These are phyloP conservation scores for Erebia ligea DNA, from an alignment of 2,888 invertebrate genomes.

Conservation along the genomic window DNA sequence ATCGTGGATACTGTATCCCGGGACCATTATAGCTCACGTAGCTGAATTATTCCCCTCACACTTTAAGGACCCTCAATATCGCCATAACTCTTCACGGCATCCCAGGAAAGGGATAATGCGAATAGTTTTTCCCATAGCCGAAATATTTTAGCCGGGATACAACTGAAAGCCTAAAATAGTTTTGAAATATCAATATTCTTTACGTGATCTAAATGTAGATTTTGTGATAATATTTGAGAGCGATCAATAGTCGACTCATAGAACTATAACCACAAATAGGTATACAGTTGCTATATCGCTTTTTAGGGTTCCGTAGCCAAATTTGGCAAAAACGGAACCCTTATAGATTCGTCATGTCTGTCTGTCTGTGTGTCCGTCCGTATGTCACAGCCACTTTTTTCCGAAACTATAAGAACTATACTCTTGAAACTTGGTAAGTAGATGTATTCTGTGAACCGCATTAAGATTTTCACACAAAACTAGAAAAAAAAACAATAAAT, in stretches of 20 bases:
- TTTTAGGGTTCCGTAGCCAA: no score
- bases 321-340: no score
- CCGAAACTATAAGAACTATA: no score
- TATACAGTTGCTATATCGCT: background rate
- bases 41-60: conserved; percentile 32
- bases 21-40: conserved; percentile 28
- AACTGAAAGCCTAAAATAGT: conserved; percentile 15
- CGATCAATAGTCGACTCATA: background rate
- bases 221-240: background rate
- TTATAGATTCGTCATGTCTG: no score
- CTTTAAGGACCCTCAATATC: conserved; percentile 34
- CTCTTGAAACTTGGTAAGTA: no score
- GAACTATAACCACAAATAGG: background rate
- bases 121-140: conserved; percentile 29
- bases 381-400: no score
- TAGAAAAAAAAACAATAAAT: no score
- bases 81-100: conserved; percentile 34
- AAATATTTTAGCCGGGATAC: conserved; percentile 17
- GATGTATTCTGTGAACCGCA: no score
- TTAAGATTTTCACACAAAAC: no score
- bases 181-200: background rate
- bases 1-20: background rate
- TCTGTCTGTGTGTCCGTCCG: no score
- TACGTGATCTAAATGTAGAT: conserved; percentile 11
- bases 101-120: conserved; percentile 22